These are phyloP conservation scores for Hanleya hanleyi DNA, from an alignment of 2,888 invertebrate genomes.

Conservation along the genomic window DNA sequence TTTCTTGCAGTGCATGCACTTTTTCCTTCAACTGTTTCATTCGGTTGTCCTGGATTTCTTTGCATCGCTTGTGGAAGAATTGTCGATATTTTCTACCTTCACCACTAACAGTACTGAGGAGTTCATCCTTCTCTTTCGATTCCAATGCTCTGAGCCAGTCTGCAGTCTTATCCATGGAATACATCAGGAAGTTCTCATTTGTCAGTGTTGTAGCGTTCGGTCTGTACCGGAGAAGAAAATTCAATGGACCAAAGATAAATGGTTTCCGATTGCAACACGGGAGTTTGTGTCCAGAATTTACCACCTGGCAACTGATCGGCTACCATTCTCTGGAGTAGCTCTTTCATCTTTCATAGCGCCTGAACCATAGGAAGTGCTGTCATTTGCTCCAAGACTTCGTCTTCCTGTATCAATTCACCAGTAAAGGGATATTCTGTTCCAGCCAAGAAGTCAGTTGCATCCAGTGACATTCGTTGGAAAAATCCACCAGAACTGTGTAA, in stretches of 20 bases:
- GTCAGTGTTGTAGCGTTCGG: slow-evolving; percentile 21
- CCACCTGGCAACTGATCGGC: background rate
- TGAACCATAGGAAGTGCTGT: background rate
- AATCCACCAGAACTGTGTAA: background rate
- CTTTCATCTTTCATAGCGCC: background rate
- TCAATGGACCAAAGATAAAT: background rate
- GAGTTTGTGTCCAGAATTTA: background rate
- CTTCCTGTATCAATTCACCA: background rate
- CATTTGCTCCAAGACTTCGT: background rate
- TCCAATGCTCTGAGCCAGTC: background rate
- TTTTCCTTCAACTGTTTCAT: background rate
- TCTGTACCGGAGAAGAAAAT: background rate
- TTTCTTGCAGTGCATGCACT: background rate
- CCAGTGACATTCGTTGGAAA: background rate
- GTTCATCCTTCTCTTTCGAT: background rate
- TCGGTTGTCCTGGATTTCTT: background rate
- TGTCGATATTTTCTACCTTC: background rate
- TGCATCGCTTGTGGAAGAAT: background rate
- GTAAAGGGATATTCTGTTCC: background rate
- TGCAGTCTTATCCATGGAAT: slow-evolving; percentile 15
- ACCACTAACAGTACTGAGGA: background rate
- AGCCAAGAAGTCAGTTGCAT: background rate
- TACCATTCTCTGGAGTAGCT: background rate
- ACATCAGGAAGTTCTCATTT: slow-evolving; percentile 19
- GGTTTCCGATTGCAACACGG: background rate